Percentiles rank a stretch among this genome's conserved stretches.
phyloP scores from a whole-genome alignment of 2,888 invertebrate genomes.

The Druceiella hillmani region DNA sequence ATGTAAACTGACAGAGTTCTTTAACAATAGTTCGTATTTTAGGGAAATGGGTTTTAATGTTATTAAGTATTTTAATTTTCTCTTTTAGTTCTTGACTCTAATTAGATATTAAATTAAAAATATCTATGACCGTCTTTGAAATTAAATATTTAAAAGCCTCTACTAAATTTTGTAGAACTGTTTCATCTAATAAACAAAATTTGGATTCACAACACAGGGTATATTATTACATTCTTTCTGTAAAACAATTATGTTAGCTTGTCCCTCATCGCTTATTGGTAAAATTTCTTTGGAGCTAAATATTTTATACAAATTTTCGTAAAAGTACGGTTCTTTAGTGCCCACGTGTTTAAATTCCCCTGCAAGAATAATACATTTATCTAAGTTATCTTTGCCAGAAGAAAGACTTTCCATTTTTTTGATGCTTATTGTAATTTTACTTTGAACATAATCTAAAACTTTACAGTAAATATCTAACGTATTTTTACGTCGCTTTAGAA shows the following conservation, averaged over 20 bases:
- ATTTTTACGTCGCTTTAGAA: too few relatives aligned
- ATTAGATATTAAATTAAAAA: conserved; percentile 2
- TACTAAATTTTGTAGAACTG: conserved; percentile 3
- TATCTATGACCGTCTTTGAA: conserved; percentile 3
- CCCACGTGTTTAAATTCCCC: conserved; percentile 2
- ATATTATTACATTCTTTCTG: neutral
- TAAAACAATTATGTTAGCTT: conserved; percentile 1
- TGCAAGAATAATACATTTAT: conserved; percentile 2
- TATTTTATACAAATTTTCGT: conserved; percentile 2
- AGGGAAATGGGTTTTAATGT: too few relatives aligned
- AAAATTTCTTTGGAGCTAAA: neutral
- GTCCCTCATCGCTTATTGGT: conserved; percentile 3
- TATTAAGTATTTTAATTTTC: too few relatives aligned
- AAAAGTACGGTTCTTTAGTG: conserved; percentile 3
- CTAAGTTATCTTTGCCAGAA: conserved; percentile 2
- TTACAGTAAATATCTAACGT: conserved; percentile 1
- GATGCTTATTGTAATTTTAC: conserved; percentile 4
- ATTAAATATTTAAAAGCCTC: conserved; percentile 3
- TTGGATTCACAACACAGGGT: conserved; percentile 1
- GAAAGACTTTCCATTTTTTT: conserved; percentile 4
- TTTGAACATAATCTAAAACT: conserved; percentile 3
- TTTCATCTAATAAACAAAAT: conserved; percentile 2
- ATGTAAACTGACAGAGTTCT: too few relatives aligned
- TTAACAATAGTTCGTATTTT: too few relatives aligned
- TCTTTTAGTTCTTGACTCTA: neutral